Percentiles rank a stretch among this genome's conserved stretches.
phyloP scores from a whole-genome alignment of 2,797 vertebrate species.

The Myotis pilosus region DNA sequence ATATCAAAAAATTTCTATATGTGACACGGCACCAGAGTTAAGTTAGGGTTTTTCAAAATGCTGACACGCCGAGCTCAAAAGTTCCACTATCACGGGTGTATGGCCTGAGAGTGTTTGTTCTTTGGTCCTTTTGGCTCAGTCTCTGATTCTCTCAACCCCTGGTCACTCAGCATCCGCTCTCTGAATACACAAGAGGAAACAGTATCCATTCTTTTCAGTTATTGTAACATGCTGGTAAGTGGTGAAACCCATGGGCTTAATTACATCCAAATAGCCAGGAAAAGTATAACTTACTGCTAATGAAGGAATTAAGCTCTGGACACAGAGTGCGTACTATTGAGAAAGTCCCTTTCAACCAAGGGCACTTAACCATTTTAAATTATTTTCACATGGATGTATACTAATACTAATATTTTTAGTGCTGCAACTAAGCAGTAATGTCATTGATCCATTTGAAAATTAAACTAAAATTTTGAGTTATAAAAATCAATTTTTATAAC shows the following conservation, averaged over 20 bases:
- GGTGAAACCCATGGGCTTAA: neutral
- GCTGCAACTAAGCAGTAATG: neutral
- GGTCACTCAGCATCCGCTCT: neutral
- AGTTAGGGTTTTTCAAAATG: no score
- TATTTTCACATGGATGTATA: neutral
- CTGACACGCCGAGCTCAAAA: no score
- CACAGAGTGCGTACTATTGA: neutral
- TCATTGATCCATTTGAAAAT: neutral
- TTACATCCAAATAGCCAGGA: neutral
- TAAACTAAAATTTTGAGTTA: neutral
- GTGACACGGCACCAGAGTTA: no score
- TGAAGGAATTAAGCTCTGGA: neutral
- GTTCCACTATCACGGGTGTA: neutral
- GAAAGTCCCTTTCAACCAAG: neutral
- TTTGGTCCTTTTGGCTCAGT: neutral
- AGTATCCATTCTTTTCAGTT: neutral
- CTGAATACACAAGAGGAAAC: neutral
- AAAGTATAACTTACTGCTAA: neutral
- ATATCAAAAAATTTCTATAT: no score
- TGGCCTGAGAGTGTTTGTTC: neutral
- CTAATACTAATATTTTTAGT: slow-evolving; percentile 2
- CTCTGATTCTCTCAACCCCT: neutral
- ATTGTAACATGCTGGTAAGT: neutral
- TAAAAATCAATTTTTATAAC: neutral
- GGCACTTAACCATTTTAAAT: neutral